Evolutionary conservation across 2,888 invertebrate genomes (phyloP).

Genomic region (Lutraria lutraria): DNA sequence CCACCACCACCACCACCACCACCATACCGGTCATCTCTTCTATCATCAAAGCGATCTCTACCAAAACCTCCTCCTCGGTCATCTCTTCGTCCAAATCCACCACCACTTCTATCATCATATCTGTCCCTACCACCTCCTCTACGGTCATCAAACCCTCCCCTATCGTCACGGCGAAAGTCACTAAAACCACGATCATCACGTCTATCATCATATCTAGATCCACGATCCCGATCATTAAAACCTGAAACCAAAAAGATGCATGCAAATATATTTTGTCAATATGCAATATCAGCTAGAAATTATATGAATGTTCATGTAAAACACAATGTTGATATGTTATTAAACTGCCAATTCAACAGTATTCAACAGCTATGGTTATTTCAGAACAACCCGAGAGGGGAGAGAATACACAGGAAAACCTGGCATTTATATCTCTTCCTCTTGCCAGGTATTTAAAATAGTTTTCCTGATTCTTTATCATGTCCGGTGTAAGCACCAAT

Average conservation of each 20-base stretch:
- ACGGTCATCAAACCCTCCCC: conserved; percentile 40
- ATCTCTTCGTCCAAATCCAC: conserved; percentile 66
- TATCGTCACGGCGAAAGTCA: conserved; percentile 65
- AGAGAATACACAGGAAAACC: no score
- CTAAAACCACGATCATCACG: conserved; percentile 61
- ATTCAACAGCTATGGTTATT: no score
- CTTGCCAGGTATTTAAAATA: no score
- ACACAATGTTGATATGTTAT: no score
- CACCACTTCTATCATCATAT: conserved; percentile 60
- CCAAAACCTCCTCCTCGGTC: conserved; percentile 55
- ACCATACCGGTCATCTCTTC: conserved; percentile 44
- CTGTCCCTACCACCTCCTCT: conserved; percentile 44
- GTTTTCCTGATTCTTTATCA: no score
- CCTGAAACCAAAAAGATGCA: conserved; percentile 9
- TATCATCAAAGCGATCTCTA: conserved; percentile 27
- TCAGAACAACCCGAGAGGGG: no score
- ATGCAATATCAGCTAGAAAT: no score
- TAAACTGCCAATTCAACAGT: no score
- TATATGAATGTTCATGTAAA: no score
- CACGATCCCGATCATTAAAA: conserved; percentile 58
- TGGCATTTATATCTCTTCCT: no score
- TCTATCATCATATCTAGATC: conserved; percentile 52
- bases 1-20: conserved; percentile 64
- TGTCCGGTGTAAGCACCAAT: no score
- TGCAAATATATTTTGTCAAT: not conserved